These are phyloP conservation scores for Sphecodes monilicornis DNA, from an alignment of 2,888 invertebrate species.

Conservation along the genomic window DNA sequence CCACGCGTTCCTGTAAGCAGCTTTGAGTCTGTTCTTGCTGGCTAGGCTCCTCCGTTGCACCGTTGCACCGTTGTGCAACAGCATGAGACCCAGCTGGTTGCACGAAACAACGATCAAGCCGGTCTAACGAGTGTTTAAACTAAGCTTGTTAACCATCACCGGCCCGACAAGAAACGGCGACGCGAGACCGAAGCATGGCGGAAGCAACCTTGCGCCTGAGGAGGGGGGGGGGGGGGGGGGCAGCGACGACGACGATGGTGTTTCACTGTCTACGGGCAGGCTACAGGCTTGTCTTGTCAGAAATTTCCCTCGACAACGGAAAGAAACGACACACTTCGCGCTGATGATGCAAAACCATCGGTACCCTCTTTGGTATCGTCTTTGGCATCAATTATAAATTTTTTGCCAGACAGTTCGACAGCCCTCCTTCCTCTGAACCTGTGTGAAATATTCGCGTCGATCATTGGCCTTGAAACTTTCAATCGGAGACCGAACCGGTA, in stretches of 20 bases:
- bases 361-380: background rate
- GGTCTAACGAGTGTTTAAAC: constrained; percentile 78
- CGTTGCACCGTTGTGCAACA: background rate
- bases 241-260: background rate
- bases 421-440: too few relatives aligned
- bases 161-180: constrained; percentile 49
- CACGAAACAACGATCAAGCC: constrained; percentile 72
- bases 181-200: constrained; percentile 17
- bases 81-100: constrained; percentile 56
- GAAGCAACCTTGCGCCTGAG: background rate
- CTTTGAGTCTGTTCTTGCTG: constrained; percentile 61
- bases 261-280: background rate
- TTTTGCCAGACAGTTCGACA: background rate
- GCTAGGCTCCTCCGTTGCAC: background rate
- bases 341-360: constrained; percentile 1
- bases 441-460: background rate
- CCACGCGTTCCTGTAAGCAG: constrained; percentile 69
- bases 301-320: background rate
- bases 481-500: too few relatives aligned
- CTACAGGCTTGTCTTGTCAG: background rate
- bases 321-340: background rate
- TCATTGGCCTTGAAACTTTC: background rate
- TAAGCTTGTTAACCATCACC: constrained; percentile 73
- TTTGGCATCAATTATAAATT: background rate
- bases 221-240: too few relatives aligned